Conservation (phyloP, 2,113 vertebrate genomes). For the Gallinago media region DNA sequence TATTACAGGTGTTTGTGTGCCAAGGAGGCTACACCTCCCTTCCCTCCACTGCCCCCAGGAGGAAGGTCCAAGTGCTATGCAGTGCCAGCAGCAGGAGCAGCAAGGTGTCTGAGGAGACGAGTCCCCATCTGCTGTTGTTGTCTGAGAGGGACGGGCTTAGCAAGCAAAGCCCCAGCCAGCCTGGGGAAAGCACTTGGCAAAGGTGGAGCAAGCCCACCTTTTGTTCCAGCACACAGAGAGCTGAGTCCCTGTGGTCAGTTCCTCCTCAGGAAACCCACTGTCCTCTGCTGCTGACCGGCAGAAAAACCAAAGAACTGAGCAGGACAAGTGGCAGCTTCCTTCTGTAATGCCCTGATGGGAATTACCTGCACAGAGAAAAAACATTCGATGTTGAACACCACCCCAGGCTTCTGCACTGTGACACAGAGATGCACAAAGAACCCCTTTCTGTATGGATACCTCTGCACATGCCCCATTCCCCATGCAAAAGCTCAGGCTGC, state of each 20-base stretch:
- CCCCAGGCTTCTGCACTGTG: not conserved
- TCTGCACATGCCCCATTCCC: not conserved
- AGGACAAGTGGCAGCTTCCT: not conserved
- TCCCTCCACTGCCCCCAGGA: not conserved
- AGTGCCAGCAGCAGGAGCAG: not conserved
- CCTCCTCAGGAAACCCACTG: not conserved
- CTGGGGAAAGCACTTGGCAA: not conserved
- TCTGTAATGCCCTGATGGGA: not conserved
- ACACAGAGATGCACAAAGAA: not conserved
- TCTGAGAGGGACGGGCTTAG: not conserved
- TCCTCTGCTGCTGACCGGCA: not conserved
- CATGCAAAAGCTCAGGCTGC: not conserved
- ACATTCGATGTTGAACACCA: not conserved
- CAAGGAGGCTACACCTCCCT: not conserved
- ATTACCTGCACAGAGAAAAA: not conserved
- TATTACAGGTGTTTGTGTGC: not conserved
- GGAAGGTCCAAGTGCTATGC: not conserved
- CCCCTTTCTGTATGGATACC: not conserved
- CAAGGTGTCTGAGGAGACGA: not conserved
- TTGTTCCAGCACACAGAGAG: fast-evolving
- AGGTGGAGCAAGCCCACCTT: not conserved
- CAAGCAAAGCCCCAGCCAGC: not conserved
- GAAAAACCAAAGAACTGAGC: not conserved
- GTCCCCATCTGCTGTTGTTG: fast-evolving
- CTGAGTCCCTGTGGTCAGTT: not conserved